Evolutionary conservation across 2,888 invertebrate genomes (phyloP), one percentile per base, ranked within the genome.

Genomic region (Adineta ricciae): DNA sequence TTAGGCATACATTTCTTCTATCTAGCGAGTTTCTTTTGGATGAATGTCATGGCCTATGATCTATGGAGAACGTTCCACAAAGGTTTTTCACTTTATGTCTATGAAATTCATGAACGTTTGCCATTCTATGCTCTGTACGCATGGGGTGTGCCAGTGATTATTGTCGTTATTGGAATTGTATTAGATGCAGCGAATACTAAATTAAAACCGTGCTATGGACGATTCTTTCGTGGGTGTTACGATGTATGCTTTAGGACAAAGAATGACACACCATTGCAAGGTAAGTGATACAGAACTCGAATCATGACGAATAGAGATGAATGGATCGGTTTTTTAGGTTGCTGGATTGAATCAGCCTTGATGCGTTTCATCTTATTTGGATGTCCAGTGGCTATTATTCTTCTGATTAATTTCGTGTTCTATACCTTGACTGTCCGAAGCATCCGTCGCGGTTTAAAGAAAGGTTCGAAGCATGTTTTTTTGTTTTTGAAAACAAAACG

Each of bases 1-100:
- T 91, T 93, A 87, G 92, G 93, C 8, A 90, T 93, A 84, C 93
- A 93, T 88, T 93, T 93, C 88, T 91, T 93, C 56, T 92, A 93
- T 86, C 91, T 93, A 84, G 92, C 93, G 83, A 92, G 93, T 24
- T 92, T 93, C 86, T 93, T 93, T 87, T 94, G 94, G 94, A 91
- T 93, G 89, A 91, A 93, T 85, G 92, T 93, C 27, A 93, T 93
- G 92, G 92, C 93, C 36, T 93, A 93, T 89, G 91, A 91, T 86
- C 88, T 91, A 8, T 90, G 88, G 87, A 86, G 88, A 38, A 90
- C 90, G 5, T 91, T 91, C 86, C 87, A 88, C 24, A 86, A 87
- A 82, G 88, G 87, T 84, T 86, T 86, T 27, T 82, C 84, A 41
- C 36, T 84, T 2, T 73, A 83, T n/a, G 9, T 49, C 2, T 32